Base-by-base conservation (phyloP, 2,113 vertebrate genomes). In the Aptenodytes patagonicus region DNA sequence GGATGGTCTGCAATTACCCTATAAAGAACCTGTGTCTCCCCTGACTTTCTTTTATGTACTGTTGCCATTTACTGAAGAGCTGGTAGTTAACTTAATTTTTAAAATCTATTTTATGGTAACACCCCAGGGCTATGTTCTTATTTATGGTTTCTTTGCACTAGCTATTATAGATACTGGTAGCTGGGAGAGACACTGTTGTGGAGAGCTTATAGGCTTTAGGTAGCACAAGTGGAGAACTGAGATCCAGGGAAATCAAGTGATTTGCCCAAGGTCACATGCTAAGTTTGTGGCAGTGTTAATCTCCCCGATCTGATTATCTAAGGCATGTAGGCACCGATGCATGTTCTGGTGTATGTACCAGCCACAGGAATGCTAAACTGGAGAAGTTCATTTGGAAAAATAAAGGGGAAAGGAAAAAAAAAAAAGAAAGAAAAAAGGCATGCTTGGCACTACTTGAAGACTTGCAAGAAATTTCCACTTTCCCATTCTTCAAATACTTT, bases 401-500 rank as follows among this genome's bases (percentile, higher is more conserved):
- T 26, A 70, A 65, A 68, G 1, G 0, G 1, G 7, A 3, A 9
- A 18, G 3, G 11, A 38, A 57, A 38, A 55, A 49, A 34, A 42
- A 42, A 42, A 14, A 42, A 71, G 13, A 60, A 25, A 20, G 13
- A 34, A 47, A 79, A 72, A 77, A 64, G 16, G 10, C 51, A 42
- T 62, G 25, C 47, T 86, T 94, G 71, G 64, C 51, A 40, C n/a
- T 81, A 28, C 57, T 87, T 85, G 81, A 93, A 82, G 70, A 85
- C 36, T 91, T 28, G 64, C 60, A 95, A 93, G 83, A 94, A 92
- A 96, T 92, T 92, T 93, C 86, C 64, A 47, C 72, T 86, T 89
- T 95, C 49, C 31, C 72, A 84, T 96, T 96, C 88, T 96, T 96
- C 4, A 9, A 89, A 96, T 97, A 70, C 49, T 92, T 95, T 76